Conservation (phyloP, 1,140 invertebrate genomes). For the Meloidogyne exigua region DNA sequence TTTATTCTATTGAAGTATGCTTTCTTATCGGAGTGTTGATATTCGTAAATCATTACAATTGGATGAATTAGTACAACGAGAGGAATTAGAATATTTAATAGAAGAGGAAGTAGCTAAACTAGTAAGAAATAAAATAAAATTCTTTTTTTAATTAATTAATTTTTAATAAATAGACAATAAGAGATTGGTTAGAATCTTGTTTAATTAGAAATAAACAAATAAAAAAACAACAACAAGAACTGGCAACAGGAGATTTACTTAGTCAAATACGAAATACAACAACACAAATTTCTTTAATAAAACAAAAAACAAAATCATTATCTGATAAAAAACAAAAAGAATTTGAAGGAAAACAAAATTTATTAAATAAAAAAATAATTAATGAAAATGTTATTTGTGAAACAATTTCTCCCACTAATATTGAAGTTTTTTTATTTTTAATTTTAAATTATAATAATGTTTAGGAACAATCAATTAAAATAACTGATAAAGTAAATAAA, state of each 20-base stretch:
- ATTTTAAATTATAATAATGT: neutral
- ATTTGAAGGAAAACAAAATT: constrained; percentile 6
- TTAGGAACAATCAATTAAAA: neutral
- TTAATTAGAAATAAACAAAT: constrained; percentile 49
- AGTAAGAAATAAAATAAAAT: constrained; percentile 73
- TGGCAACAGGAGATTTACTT: constrained; percentile 11
- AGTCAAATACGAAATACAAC: constrained; percentile 16
- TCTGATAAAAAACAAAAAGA: neutral
- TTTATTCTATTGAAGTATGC: constrained; percentile 76
- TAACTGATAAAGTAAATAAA: constrained; percentile 17
- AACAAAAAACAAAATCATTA: neutral
- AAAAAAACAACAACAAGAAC: constrained; percentile 36
- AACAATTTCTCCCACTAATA: neutral
- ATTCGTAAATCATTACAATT: constrained; percentile 95
- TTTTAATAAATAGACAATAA: constrained; percentile 65
- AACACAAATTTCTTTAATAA: neutral
- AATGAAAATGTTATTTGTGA: neutral
- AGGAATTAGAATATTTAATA: constrained; percentile 98
- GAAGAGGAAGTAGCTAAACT: constrained; percentile 99
- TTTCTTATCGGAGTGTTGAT: constrained; percentile 97
- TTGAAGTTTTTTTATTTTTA: neutral
- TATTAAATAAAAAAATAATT: neutral
- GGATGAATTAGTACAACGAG: constrained; percentile 91
- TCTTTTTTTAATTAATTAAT: neutral
- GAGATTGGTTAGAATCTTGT: constrained; percentile 55